Evolutionary conservation across 2,113 vertebrate genomes (phyloP), one percentile per base, ranked within the genome.

Genomic region (Oxygymnocypris stewartii): DNA sequence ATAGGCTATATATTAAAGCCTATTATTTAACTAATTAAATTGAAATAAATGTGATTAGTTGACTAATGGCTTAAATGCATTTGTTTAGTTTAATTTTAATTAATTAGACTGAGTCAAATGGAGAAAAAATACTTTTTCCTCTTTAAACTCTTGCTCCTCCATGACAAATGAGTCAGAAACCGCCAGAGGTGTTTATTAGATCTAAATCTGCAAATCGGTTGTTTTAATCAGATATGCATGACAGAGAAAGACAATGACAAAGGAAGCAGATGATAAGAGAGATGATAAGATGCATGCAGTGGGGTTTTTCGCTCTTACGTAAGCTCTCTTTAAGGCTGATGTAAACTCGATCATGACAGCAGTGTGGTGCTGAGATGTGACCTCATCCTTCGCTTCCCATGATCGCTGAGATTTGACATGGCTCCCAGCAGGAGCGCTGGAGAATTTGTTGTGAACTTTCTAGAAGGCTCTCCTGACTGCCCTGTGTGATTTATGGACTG

Each of bases 401-500:
- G 89, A 92, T 90, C 88, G 61, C 25, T 51, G 2, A 79, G 75
- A 83, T 90, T 89, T 89, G 88, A 90, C 88, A 89, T 87, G 88
- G 85, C 87, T 92, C 88, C 91, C 90, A 84, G 90, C 88, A 90
- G 88, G 88, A 89, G 85, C 11, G 20, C 83, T 86, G 84, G 71
- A 84, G 80, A 89, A 88, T 89, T 75, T 85, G 73, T 79, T 65
- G 85, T 90, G 93, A 93, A 93, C 93, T 91, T 87, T 86, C 54
- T 57, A 81, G 82, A 90, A 85, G 89, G 89, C 86, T 90, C 12
- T 90, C 91, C 51, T 89, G 90, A 93, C 91, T 90, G 82, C 87
- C 87, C 86, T 82, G 63, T 14, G 25, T 94, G 93, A 94, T 94
- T 94, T 93, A 94, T 93, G 83, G 89, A 90, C 89, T 86, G 82